These are phyloP conservation scores for Nanorana parkeri DNA, from an alignment of 2,113 vertebrate species.

Conservation along the genomic window DNA sequence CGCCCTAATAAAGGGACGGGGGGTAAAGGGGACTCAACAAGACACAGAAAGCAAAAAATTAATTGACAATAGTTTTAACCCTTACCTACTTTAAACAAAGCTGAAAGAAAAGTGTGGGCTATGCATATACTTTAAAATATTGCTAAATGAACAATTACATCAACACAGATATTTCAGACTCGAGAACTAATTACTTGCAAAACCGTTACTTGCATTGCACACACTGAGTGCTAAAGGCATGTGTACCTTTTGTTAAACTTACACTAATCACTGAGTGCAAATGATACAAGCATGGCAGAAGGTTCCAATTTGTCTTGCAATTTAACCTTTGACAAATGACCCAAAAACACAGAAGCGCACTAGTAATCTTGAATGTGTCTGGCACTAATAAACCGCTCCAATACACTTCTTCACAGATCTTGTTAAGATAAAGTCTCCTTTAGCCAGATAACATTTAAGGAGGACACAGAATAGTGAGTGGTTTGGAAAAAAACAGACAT, in stretches of 20 bases:
- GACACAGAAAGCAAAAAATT: too few relatives aligned
- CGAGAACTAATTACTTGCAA: too few relatives aligned
- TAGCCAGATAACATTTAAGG: conserved; percentile 41
- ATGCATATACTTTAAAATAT: too few relatives aligned
- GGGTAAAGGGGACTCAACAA: too few relatives aligned
- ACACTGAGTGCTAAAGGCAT: too few relatives aligned
- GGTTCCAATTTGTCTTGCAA: conserved; percentile 11
- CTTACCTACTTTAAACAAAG: too few relatives aligned
- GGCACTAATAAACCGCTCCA: conserved; percentile 37
- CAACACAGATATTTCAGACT: too few relatives aligned
- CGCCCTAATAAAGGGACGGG: too few relatives aligned
- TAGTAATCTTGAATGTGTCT: conserved; percentile 29
- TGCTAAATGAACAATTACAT: neutral
- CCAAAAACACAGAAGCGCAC: conserved; percentile 11
- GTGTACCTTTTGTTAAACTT: too few relatives aligned
- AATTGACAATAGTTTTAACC: too few relatives aligned
- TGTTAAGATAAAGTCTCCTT: conserved; percentile 47
- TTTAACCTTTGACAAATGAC: conserved; percentile 53
- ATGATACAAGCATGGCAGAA: neutral
- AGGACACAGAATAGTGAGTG: conserved; percentile 20
- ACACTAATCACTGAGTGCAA: neutral
- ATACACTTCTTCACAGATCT: conserved; percentile 25
- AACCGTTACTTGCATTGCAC: too few relatives aligned
- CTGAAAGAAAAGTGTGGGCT: too few relatives aligned
- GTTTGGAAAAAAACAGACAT: neutral